Percentiles rank a stretch among this genome's conserved stretches.
Conservation (phyloP, 1,140 invertebrate genomes). For the Hycleus cichorii region DNA sequence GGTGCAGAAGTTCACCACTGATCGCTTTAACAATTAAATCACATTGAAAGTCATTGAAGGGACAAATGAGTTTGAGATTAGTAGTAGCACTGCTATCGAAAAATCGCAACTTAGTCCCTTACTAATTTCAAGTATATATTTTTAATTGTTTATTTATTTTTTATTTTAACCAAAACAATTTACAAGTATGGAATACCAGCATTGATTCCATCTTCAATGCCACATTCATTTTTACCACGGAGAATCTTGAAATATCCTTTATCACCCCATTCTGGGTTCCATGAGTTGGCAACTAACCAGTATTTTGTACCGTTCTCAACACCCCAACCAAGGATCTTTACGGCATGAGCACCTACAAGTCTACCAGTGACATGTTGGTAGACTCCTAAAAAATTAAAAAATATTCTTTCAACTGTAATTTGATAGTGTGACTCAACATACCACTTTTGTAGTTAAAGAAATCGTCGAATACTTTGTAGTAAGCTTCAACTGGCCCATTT, state of each 20-base stretch:
- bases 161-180: neutral
- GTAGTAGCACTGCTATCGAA: too few species aligned
- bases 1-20: too few species aligned
- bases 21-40: too few species aligned
- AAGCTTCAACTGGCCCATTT: conserved; percentile 12
- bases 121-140: too few species aligned
- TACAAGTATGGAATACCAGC: conserved; percentile 58
- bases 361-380: conserved; percentile 72
- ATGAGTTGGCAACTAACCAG: conserved; percentile 84
- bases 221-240: conserved; percentile 76
- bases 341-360: conserved; percentile 78
- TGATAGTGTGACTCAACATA: too few species aligned
- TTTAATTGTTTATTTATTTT: too few species aligned
- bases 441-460: neutral
- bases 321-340: conserved; percentile 84
- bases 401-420: too few species aligned
- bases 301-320: conserved; percentile 70
- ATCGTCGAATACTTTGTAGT: conserved; percentile 11
- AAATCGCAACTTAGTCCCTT: too few species aligned
- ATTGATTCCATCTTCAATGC: conserved; percentile 70
- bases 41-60: too few species aligned
- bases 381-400: conserved; percentile 50
- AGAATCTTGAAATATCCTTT: conserved; percentile 82
- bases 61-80: too few species aligned
- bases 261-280: conserved; percentile 84